Evolutionary conservation across 2,888 invertebrate species (phyloP), one percentile per base, ranked within the genome.

Genomic region (Synanthedon myopaeformis): DNA sequence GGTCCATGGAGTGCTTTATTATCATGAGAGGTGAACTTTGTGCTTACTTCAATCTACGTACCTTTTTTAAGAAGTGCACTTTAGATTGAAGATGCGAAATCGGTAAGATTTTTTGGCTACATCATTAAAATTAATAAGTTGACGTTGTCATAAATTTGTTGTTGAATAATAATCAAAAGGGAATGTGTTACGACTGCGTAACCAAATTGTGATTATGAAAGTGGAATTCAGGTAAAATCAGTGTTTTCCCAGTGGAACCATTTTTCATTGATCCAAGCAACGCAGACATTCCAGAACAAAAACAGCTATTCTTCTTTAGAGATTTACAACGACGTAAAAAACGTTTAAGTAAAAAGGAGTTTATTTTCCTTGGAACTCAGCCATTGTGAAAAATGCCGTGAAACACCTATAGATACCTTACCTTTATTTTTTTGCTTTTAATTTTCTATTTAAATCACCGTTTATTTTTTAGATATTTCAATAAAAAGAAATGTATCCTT

Each of bases 111-210:
- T 56, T 35, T 76, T 61, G 74, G 74, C 65, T 64, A 75, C 76
- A 71, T 79, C 80, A 81, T 84, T 82, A 82, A 80, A 82, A 82
- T 80, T 82, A 80, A 80, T 76, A 78, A 76, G 76, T 66, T 70
- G 65, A 70, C 65, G 69, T 69, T 72, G 60, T 41, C 35, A 49
- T 35, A 13, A n/a, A 48, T 41, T 52, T 48, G 4, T 49, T 13
- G 23, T 17, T 17, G 23, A 49, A 35, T 35, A 35, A 35, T 35
- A 35, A 35, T 35, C 35, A 8, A 35, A 35, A 35, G 10, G 35
- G 35, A 35, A 35, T 35, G 35, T 35, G 35, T 35, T 35, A 0
- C 35, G 8, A 35, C 10, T 35, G 35, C 35, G 35, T 35, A 10
- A n/a, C 5, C 5, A 12, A 45, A 45, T 45, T 13, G 14, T 45